Evolutionary conservation across 2,888 invertebrate species (phyloP), one percentile per base, ranked within the genome.

Genomic region (Arge pagana): DNA sequence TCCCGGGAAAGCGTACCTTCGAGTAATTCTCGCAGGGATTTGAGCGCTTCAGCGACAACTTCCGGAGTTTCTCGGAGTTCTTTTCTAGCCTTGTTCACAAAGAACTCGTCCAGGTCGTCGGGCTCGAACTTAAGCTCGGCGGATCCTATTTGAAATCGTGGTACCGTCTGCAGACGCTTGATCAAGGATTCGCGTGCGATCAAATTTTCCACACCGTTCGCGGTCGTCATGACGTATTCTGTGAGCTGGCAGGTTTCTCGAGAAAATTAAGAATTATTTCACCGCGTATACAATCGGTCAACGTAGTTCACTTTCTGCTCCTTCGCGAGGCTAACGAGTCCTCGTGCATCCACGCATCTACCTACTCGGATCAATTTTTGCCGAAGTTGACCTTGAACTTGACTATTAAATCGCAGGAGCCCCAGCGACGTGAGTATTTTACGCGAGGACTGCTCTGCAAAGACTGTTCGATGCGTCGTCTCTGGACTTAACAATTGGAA

Each of bases 41-140:
- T 74, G 16, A 89, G 70, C 13, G 84, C 85, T 54, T 81, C 73
- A 53, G 82, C 80, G 4, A 84, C 80, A 15, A 81, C 77, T 69
- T 89, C 88, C 0, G 87, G 85, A 0, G 84, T 83, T 74, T 92
- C 91, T 53, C 89, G 79, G 11, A 91, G 76, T 67, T 92, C 90
- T 11, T 73, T 79, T 61, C 78, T 78, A 0, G 91, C 89, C 62
- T 83, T 86, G 67, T 87, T 82, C 41, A 77, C 64, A 13, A 80
- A 82, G 62, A 78, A 77, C 23, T 83, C 81, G 35, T 84, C 82
- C 6, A 84, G 70, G 0, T 84, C 82, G 16, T 81, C 81, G 15
- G 82, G 78, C 60, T 91, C 89, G 57, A 89, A 73, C 53, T 81
- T 78, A 41, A 90, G 80, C 50, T 77, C 77, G 18, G 79, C 77